Percentiles rank a stretch among this genome's conserved stretches.
These are phyloP conservation scores for Rhopilema esculentum DNA, from an alignment of 30 jellyfish, hydroid and myxozoan genomes.

Conservation along the genomic window DNA sequence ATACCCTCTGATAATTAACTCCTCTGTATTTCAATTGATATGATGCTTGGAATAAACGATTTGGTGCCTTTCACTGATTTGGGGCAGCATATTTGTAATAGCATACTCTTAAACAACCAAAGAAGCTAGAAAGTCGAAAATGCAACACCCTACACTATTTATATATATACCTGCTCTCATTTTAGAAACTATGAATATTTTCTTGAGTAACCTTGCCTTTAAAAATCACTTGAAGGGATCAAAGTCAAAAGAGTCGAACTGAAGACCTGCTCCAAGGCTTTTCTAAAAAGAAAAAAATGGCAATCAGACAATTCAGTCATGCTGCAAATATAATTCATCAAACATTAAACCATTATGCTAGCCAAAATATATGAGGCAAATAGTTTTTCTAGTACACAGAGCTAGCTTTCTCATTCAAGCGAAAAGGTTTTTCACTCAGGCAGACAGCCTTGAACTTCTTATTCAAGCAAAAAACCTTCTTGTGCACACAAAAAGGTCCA, in stretches of 20 bases:
- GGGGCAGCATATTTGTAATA: background rate
- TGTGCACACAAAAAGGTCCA: too few relatives aligned
- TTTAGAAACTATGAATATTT: background rate
- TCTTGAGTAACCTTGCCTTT: background rate
- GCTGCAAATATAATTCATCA: too few relatives aligned
- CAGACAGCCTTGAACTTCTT: too few relatives aligned
- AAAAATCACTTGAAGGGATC: conserved; percentile 34
- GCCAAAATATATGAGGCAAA: too few relatives aligned
- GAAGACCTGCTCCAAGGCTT: conserved; percentile 54
- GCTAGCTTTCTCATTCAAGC: too few relatives aligned
- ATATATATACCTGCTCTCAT: background rate
- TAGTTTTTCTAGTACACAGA: too few relatives aligned
- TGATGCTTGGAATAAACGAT: too few relatives aligned
- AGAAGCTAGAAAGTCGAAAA: background rate
- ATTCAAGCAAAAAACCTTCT: too few relatives aligned
- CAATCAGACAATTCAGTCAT: background rate
- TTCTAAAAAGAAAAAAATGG: conserved; percentile 6
- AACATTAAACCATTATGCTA: too few relatives aligned
- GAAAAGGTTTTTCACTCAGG: too few relatives aligned
- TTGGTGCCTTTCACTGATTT: background rate
- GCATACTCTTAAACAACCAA: background rate
- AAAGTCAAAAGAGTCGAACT: conserved; percentile 30
- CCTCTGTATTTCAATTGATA: too few relatives aligned
- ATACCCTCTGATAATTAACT: too few relatives aligned
- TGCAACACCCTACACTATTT: background rate